phyloP scores from a whole-genome alignment of 2,113 vertebrate genomes.

The Tragelaphus scriptus region DNA sequence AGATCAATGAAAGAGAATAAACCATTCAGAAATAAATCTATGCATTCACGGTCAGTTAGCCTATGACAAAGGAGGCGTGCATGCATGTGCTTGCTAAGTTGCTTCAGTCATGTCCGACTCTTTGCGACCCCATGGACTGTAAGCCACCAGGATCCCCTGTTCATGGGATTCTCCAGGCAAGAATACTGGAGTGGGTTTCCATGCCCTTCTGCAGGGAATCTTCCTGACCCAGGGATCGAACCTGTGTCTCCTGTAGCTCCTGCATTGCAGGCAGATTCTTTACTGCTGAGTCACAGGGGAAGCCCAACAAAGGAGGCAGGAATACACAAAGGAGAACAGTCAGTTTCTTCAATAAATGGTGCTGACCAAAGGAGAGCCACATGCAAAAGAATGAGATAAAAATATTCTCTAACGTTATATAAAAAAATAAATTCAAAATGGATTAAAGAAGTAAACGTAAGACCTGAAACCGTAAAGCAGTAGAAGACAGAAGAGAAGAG shows the following conservation, averaged over 20 bases:
- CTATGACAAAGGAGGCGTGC: neutral
- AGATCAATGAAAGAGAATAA: neutral
- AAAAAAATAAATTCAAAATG: neutral
- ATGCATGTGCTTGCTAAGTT: accelerated
- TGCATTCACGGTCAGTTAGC: neutral
- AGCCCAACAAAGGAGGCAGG: neutral
- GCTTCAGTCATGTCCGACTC: neutral
- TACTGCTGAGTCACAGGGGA: neutral
- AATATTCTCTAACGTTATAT: neutral
- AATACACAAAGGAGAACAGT: neutral
- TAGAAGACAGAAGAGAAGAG: neutral
- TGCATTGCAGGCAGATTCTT: neutral
- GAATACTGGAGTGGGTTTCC: neutral
- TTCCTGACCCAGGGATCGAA: neutral
- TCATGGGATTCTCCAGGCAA: neutral
- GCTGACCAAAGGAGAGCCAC: neutral
- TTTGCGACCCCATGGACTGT: neutral
- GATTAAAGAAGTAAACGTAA: neutral
- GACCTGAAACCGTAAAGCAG: neutral
- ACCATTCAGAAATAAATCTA: neutral
- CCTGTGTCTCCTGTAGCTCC: neutral
- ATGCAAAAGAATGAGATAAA: neutral
- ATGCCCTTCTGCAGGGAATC: neutral
- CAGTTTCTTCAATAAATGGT: neutral
- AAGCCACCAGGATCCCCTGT: neutral